Percentiles rank a stretch among this genome's conserved stretches.
Conservation (phyloP, 2,113 vertebrate species). For the Ameiurus melas region DNA sequence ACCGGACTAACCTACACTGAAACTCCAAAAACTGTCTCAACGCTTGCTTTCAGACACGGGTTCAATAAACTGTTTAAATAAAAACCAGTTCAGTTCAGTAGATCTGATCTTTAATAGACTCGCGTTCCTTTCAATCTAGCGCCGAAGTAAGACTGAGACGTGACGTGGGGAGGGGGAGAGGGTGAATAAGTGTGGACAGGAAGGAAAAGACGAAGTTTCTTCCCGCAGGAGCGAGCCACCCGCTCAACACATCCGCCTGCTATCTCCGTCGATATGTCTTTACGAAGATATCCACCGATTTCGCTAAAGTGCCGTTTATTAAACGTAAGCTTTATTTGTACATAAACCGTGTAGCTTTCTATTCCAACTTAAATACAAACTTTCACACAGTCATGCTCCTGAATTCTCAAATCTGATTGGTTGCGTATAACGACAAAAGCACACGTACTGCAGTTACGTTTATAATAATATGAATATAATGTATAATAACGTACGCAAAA, state of each 20-base stretch:
- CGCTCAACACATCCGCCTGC: slow-evolving; percentile 36
- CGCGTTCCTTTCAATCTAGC: neutral
- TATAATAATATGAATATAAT: too few species aligned
- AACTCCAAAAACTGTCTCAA: neutral
- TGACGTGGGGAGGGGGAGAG: neutral
- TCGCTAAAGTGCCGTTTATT: neutral
- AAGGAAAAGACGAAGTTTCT: slow-evolving; percentile 63
- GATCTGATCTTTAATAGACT: neutral
- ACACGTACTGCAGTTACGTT: too few species aligned
- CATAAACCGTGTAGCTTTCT: neutral
- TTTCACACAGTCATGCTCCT: too few species aligned
- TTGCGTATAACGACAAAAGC: too few species aligned
- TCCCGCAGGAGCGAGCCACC: slow-evolving; percentile 46
- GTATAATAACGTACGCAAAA: too few species aligned
- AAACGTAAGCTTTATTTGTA: too few species aligned
- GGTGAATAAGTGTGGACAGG: slow-evolving; percentile 37
- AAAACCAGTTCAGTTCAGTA: neutral
- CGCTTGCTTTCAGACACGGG: too few species aligned
- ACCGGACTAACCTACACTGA: neutral
- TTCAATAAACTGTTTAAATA: neutral
- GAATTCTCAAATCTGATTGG: too few species aligned
- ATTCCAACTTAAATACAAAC: neutral
- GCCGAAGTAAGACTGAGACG: neutral
- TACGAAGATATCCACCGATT: neutral
- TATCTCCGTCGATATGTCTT: neutral